phyloP scores from a whole-genome alignment of 2,113 vertebrate genomes.

The Eolophus roseicapilla region DNA sequence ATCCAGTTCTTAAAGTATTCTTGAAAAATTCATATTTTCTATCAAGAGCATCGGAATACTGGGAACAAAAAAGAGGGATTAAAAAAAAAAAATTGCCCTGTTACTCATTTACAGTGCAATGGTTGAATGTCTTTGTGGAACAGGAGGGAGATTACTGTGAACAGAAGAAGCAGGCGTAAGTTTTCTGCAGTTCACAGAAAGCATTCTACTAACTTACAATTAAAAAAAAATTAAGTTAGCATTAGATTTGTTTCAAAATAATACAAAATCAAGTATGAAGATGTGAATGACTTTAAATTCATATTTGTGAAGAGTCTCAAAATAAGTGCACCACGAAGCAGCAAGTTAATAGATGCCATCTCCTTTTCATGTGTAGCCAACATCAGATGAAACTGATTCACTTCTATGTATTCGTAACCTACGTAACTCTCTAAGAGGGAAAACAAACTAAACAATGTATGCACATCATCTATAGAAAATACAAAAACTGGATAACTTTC shows the following conservation, averaged over 20 bases:
- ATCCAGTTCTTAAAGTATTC: not conserved
- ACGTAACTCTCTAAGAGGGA: not conserved
- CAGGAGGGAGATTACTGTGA: not conserved
- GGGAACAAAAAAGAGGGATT: not conserved
- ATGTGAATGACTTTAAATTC: not conserved
- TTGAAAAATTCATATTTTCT: not conserved
- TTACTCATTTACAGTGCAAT: not conserved
- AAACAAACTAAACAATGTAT: not conserved
- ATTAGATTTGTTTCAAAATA: not conserved
- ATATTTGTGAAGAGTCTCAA: not conserved
- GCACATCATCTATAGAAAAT: not conserved
- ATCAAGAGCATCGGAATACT: not conserved
- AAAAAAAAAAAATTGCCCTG: not conserved
- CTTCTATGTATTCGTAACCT: not conserved
- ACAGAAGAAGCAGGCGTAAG: not conserved
- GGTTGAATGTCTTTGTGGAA: not conserved
- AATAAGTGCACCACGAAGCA: not conserved
- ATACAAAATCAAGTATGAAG: not conserved
- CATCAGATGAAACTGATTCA: not conserved
- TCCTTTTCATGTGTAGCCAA: not conserved
- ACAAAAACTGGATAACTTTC: not conserved
- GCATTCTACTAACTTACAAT: not conserved
- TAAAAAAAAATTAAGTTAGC: not conserved
- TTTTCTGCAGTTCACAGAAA: not conserved
- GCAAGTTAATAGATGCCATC: not conserved